Base-by-base conservation (phyloP, 2,888 invertebrate species). In the Agrotis exclamationis region DNA sequence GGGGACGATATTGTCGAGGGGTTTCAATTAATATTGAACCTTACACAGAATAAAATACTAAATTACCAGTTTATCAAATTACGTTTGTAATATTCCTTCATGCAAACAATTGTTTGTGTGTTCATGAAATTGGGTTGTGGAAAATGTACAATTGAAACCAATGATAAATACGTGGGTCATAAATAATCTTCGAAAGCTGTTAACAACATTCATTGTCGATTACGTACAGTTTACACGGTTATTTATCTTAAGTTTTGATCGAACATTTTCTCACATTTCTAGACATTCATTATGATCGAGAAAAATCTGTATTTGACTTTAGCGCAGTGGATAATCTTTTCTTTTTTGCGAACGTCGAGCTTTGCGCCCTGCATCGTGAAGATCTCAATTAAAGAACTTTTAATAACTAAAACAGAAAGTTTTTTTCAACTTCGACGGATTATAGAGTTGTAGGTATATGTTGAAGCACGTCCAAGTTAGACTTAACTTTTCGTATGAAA, bases 21-120 rank as follows among this genome's bases (percentile, higher is more conserved):
- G 63, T 79, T 76, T 71, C 58, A 81, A 84, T 86, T 83, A 80
- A 82, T 82, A 75, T 62, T 50, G 58, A 74, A 62, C 65, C 63
- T 56, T 60, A 56, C 44, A 45, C 11, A 9, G n/a, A 70, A 79
- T 74, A 74, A 79, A 75, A 75, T 28, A 64, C 60, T 67, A 59
- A 76, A 66, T 74, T 70, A 76, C 66, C 71, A 64, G 51, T 71
- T 39, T 54, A 68, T 57, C 47, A 47, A 51, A 45, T 59, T 50
- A 53, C 54, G 24, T 20, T 54, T 7, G 51, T 45, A 50, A 65
- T 65, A 64, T 66, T 79, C 16, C n/a, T 56, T 44, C n/a, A 14
- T 45, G 33, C 44, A 44, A 70, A 51, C 24, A 51, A 76, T 24
- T 47, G 53, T 75, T 66, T 75, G 57, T 60, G 20, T 48, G 45